Evolutionary conservation across 2,797 vertebrate genomes (phyloP).

Genomic region (Girardinus metallicus): DNA sequence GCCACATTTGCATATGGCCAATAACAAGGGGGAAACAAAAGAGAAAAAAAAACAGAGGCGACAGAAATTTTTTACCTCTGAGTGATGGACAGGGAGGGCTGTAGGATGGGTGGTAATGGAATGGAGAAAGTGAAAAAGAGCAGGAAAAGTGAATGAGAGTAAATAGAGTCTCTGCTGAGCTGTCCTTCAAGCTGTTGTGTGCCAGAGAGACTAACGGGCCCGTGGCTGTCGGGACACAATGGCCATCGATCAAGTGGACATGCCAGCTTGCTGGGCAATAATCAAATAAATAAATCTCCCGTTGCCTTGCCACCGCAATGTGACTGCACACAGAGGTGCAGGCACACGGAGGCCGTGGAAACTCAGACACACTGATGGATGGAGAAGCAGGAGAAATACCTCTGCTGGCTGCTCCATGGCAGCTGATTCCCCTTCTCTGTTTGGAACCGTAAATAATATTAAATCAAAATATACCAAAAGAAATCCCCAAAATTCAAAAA

Average conservation of each 20-base stretch:
- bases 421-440: constrained; percentile 9
- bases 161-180: constrained; percentile 58
- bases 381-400: constrained; percentile 33
- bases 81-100: constrained; percentile 36
- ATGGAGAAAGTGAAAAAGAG: constrained; percentile 54
- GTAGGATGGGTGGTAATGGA: constrained; percentile 31
- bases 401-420: constrained; percentile 11
- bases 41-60: background rate
- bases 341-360: constrained; percentile 45
- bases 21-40: constrained; percentile 20
- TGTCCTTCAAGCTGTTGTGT: constrained; percentile 73
- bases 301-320: constrained; percentile 37
- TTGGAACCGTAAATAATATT: constrained; percentile 5
- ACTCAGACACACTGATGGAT: constrained; percentile 51
- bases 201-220: constrained; percentile 61
- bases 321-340: constrained; percentile 43
- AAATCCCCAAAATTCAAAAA: background rate
- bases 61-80: constrained; percentile 20
- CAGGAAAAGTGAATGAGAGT: constrained; percentile 62
- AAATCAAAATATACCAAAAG: background rate
- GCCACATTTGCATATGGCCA: constrained; percentile 53
- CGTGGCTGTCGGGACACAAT: constrained; percentile 60
- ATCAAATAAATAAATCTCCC: constrained; percentile 80
- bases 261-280: constrained; percentile 72
- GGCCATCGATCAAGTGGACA: constrained; percentile 71